Percentiles rank a stretch among this genome's conserved stretches.
Conservation (phyloP, 2,797 vertebrate genomes). For the Kryptolebias ocellatus region DNA sequence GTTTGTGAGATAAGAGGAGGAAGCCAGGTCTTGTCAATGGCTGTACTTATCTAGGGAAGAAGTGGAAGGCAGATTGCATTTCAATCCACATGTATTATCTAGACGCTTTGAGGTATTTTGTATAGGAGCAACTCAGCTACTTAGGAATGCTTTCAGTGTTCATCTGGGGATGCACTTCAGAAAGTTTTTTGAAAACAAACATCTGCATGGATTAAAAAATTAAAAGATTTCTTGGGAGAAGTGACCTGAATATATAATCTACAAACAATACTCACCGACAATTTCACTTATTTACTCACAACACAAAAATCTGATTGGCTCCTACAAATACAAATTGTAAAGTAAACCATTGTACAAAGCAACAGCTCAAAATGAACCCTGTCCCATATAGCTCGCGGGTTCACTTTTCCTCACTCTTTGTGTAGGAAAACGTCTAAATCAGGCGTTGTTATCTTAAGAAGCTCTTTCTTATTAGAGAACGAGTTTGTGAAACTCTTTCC, state of each 20-base stretch:
- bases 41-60: slow-evolving; percentile 83
- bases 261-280: slow-evolving; percentile 82
- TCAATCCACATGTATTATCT: slow-evolving; percentile 88
- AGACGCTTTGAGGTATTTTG: slow-evolving; percentile 85
- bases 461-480: slow-evolving; percentile 78
- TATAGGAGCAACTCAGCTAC: slow-evolving; percentile 83
- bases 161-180: slow-evolving; percentile 82
- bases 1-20: slow-evolving; percentile 83
- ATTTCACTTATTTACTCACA: slow-evolving; percentile 78
- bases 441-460: slow-evolving; percentile 82
- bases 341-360: slow-evolving; percentile 80
- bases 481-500: slow-evolving; percentile 80
- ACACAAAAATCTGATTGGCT: slow-evolving; percentile 77
- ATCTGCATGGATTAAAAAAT: slow-evolving; percentile 85
- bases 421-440: slow-evolving; percentile 82
- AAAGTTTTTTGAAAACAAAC: slow-evolving; percentile 85
- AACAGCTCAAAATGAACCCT: slow-evolving; percentile 67
- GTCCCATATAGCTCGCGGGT: slow-evolving; percentile 80
- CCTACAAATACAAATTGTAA: slow-evolving; percentile 81
- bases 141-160: slow-evolving; percentile 86
- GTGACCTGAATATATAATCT: slow-evolving; percentile 87
- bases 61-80: slow-evolving; percentile 86
- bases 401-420: slow-evolving; percentile 75
- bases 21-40: slow-evolving; percentile 86
- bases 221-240: slow-evolving; percentile 80